A percentile compares a stretch with the other conserved stretches of the same genome.
These are phyloP conservation scores for Oryzias curvinotus DNA, from an alignment of 2,113 vertebrate genomes.

Conservation along the genomic window DNA sequence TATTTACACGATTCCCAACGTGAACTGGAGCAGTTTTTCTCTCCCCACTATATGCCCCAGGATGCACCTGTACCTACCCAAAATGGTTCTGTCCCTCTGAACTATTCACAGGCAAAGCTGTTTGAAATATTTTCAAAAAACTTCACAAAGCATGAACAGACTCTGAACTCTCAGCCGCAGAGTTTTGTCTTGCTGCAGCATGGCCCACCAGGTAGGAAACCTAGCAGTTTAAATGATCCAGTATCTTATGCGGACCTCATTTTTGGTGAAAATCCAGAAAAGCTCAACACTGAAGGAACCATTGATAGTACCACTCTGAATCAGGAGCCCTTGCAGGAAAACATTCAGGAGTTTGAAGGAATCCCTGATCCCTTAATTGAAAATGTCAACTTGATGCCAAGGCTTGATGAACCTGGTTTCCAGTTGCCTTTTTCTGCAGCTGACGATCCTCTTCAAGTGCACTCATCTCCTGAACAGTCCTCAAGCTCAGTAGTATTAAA, in stretches of 20 bases:
- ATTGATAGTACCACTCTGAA: not conserved
- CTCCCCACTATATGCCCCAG: constrained; percentile 29
- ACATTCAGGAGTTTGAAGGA: not conserved
- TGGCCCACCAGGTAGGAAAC: constrained; percentile 38
- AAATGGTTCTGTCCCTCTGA: not conserved
- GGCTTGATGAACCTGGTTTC: not conserved
- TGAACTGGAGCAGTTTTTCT: not conserved
- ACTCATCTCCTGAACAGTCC: not conserved
- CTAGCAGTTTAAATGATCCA: not conserved
- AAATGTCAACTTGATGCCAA: not conserved
- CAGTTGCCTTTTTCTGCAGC: not conserved
- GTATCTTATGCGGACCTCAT: not conserved
- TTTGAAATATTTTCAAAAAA: constrained; percentile 2
- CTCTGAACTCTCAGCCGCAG: not conserved
- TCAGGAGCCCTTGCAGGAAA: constrained; percentile 2
- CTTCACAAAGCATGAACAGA: not conserved
- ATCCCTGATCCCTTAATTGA: not conserved
- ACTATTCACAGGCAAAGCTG: not conserved
- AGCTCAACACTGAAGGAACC: not conserved
- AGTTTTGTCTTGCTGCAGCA: constrained; percentile 40
- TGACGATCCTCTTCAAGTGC: not conserved
- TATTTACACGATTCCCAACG: not conserved
- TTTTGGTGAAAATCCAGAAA: not conserved
- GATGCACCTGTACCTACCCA: constrained; percentile 11
- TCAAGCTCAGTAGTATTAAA: not conserved